Evolutionary conservation across 2,888 invertebrate genomes (phyloP).

Genomic region (Cybosia mesomella): DNA sequence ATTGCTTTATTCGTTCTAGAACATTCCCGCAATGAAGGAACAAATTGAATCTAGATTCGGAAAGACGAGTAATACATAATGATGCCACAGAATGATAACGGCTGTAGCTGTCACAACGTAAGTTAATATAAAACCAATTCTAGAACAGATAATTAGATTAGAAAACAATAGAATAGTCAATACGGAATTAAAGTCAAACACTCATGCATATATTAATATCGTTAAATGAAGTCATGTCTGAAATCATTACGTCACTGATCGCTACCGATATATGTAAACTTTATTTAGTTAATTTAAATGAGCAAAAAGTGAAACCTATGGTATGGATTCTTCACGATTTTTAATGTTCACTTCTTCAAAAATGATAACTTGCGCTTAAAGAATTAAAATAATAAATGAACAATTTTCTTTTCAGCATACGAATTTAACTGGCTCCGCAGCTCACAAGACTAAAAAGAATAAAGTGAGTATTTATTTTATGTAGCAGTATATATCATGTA

Average conservation of each 20-base stretch:
- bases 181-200: background rate
- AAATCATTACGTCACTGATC: no score
- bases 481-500: background rate
- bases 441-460: background rate
- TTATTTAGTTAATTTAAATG: background rate
- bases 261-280: no score
- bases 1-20: conserved; percentile 22
- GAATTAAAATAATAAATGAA: background rate
- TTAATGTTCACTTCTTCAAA: background rate
- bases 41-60: conserved; percentile 33
- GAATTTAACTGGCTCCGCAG: conserved; percentile 3
- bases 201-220: no score
- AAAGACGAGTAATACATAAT: background rate
- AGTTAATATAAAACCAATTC: background rate
- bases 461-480: background rate
- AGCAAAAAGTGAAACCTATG: no score
- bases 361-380: background rate
- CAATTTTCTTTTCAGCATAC: conserved; percentile 1
- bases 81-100: background rate
- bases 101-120: conserved; percentile 12
- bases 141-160: no score
- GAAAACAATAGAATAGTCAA: no score
- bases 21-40: conserved; percentile 24
- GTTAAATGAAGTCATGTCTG: no score
- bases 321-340: background rate